phyloP scores from a whole-genome alignment of 92 coral and sea anemone species.

The Paragorgia papillata region DNA sequence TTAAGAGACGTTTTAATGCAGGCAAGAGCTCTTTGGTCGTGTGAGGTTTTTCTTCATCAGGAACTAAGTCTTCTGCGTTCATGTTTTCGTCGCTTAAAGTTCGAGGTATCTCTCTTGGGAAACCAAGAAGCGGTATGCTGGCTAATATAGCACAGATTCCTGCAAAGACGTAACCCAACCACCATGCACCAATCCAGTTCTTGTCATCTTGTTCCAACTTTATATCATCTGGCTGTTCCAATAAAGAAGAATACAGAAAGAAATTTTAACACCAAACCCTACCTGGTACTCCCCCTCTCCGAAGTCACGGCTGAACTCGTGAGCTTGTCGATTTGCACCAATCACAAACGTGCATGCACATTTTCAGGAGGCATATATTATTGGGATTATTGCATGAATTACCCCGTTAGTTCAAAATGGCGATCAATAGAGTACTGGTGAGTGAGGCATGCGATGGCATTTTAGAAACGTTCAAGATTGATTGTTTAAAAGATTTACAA shows the following conservation, averaged over 20 bases:
- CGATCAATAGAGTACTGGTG: no score
- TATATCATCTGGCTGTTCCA: constrained; percentile 78
- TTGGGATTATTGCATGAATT: no score
- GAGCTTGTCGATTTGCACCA: no score
- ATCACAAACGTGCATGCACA: no score
- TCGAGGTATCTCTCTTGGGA: constrained; percentile 84
- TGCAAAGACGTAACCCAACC: constrained; percentile 88
- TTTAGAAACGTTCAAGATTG: no score
- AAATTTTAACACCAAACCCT: not conserved
- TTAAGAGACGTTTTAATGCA: constrained; percentile 66
- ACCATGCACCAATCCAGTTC: constrained; percentile 95
- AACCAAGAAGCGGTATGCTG: constrained; percentile 81
- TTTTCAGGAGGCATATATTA: no score
- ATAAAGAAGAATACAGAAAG: constrained; percentile 29
- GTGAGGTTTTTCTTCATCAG: constrained; percentile 77
- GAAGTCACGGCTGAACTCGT: no score
- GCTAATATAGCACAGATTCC: constrained; percentile 73
- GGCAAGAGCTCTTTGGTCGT: constrained; percentile 78
- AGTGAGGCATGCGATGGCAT: no score
- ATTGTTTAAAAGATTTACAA: no score
- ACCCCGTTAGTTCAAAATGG: no score
- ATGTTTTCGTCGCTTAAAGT: constrained; percentile 77
- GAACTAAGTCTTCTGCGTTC: constrained; percentile 68
- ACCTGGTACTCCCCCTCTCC: no score
- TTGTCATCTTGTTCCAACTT: constrained; percentile 73